Evolutionary conservation across 1,140 invertebrate genomes (phyloP), one percentile per base, ranked within the genome.

Genomic region (Drosophila nasuta): DNA sequence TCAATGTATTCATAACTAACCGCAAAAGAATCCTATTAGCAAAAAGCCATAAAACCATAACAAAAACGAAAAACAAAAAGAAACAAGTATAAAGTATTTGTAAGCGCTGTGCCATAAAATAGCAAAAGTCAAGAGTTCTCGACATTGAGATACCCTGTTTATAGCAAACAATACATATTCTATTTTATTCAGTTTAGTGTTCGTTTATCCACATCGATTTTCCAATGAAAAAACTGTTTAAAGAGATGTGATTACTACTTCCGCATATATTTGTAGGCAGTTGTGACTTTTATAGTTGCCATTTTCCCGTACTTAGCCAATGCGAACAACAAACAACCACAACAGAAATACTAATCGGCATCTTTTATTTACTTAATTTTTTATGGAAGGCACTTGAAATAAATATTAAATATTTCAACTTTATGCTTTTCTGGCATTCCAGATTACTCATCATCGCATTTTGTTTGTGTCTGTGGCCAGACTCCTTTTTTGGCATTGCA

Each of bases 351-450:
- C 43, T 10, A 10, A 35, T 68, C 25, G 49, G n/a, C 41, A 15
- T 48, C 25, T 57, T 73, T 58, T 63, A 63, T 58, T 62, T 48
- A 63, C 5, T 41, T 41, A 56, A 38, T 51, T 64, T 70, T 45
- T 62, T 58, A 62, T 69, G 13, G 51, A 5, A 38, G 8, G 17
- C 59, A 73, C 60, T 63, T 63, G 56, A 46, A 83, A 54, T 75
- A 25, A 25, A 25, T 25, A 25, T 81, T 77, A 75, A 10, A 71
- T 81, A 71, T 56, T 77, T 85, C 43, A 51, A 51, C 62, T 75
- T 75, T 72, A 72, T 82, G 57, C 74, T 56, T 77, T 48, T 81
- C 63, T 77, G 71, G 56, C 64, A 56, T 68, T 68, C 35, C 35
- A 11, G 46, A 33, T 17, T 38, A 28, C 15, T 30, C 25, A 52